phyloP scores from a whole-genome alignment of 1,140 invertebrate genomes.

The Bombus picipes region DNA sequence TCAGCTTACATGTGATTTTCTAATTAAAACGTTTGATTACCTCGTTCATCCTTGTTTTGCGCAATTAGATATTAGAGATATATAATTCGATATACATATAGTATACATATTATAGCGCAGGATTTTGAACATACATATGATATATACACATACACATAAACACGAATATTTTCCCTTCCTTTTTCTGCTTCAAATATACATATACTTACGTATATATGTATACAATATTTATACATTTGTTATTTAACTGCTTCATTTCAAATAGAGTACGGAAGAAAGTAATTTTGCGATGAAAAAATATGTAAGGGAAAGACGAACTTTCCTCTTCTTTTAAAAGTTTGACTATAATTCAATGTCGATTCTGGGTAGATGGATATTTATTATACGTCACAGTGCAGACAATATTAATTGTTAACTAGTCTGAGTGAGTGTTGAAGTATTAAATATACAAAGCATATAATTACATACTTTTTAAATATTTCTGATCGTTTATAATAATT shows the following conservation, averaged over 20 bases:
- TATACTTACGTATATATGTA: conserved; percentile 12
- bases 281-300: conserved; percentile 16
- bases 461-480: conserved; percentile 1
- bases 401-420: not conserved
- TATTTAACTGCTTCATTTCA: conserved; percentile 24
- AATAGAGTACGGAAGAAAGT: conserved; percentile 15
- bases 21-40: not conserved
- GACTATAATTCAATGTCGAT: conserved; percentile 1
- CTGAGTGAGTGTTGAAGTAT: not conserved
- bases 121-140: conserved; percentile 1
- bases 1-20: not conserved
- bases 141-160: conserved; percentile 8
- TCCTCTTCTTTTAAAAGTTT: not conserved
- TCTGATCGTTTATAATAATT: not conserved
- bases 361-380: conserved; percentile 29
- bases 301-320: not conserved
- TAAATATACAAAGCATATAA: not conserved
- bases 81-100: not conserved
- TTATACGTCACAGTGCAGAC: not conserved
- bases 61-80: not conserved
- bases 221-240: conserved; percentile 21
- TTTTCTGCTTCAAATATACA: conserved; percentile 34
- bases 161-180: not conserved
- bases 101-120: not conserved
- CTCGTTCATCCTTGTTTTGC: no score